A percentile compares a stretch with the other conserved stretches of the same genome.
These are phyloP conservation scores for Aplocera efformata DNA, from an alignment of 2,888 invertebrate genomes.

Conservation along the genomic window DNA sequence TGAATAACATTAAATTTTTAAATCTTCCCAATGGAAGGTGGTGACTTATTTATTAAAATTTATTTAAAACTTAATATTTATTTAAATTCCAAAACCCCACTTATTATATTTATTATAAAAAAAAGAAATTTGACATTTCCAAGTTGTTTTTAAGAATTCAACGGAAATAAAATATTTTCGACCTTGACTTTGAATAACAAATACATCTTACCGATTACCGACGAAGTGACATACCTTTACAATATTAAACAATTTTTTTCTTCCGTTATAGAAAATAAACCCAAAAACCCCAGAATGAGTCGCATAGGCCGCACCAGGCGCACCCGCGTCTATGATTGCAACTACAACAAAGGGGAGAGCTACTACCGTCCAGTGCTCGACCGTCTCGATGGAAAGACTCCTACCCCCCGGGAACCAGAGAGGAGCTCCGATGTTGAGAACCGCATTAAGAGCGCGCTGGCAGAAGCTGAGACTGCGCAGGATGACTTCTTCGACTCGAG, in stretches of 20 bases:
- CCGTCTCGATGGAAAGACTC: slow-evolving; percentile 84
- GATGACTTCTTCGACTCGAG: slow-evolving; percentile 85
- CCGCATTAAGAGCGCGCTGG: slow-evolving; percentile 59
- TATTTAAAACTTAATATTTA: too few species aligned
- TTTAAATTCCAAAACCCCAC: too few species aligned
- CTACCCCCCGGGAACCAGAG: slow-evolving; percentile 55
- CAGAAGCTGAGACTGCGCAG: slow-evolving; percentile 53
- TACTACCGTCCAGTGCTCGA: slow-evolving; percentile 90
- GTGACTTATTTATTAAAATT: too few species aligned
- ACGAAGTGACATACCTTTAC: too few species aligned
- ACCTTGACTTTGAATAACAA: too few species aligned
- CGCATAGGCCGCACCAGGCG: slow-evolving; percentile 83
- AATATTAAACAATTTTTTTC: neutral
- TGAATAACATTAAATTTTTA: too few species aligned
- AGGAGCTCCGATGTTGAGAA: slow-evolving; percentile 58
- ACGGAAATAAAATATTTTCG: too few species aligned
- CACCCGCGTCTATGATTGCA: slow-evolving; percentile 92
- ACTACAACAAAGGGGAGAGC: slow-evolving; percentile 91
- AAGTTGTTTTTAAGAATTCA: too few species aligned
- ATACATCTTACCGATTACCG: too few species aligned
- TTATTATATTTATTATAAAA: too few species aligned
- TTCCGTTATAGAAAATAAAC: slow-evolving; percentile 5
- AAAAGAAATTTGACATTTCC: too few species aligned
- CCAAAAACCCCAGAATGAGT: slow-evolving; percentile 49
- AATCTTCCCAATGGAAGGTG: too few species aligned